These are phyloP conservation scores for Euphydryas editha DNA, from an alignment of 2,888 invertebrate genomes.

Conservation along the genomic window DNA sequence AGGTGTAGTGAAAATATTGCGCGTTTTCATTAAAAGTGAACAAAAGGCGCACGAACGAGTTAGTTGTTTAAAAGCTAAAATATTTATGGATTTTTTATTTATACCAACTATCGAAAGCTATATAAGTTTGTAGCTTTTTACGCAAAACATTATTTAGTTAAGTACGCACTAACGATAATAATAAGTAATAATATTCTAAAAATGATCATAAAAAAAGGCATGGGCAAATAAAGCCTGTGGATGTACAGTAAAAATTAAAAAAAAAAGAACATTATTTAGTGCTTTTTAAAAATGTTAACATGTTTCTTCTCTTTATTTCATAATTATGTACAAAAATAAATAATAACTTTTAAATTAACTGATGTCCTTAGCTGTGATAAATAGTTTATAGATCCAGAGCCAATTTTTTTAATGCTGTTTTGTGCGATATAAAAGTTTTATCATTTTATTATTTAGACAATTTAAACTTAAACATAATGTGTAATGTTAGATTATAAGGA, in stretches of 20 bases:
- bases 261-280: neutral
- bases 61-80: slow-evolving; percentile 30
- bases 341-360: too few relatives aligned
- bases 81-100: slow-evolving; percentile 28
- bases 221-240: too few relatives aligned
- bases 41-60: slow-evolving; percentile 34
- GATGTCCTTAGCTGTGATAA: too few relatives aligned
- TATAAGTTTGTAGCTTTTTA: slow-evolving; percentile 27
- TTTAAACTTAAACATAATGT: too few relatives aligned
- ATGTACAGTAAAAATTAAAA: too few relatives aligned
- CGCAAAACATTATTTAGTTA: slow-evolving; percentile 2
- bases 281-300: neutral
- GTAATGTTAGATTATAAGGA: too few relatives aligned
- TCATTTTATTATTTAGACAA: neutral
- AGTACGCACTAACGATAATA: too few relatives aligned
- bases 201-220: too few relatives aligned
- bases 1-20: slow-evolving; percentile 24
- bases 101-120: slow-evolving; percentile 27
- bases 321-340: neutral
- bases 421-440: too few relatives aligned
- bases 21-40: slow-evolving; percentile 38
- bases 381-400: too few relatives aligned
- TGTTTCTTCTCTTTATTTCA: neutral
- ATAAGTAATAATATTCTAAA: too few relatives aligned
- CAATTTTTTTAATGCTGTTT: too few relatives aligned